phyloP scores from a whole-genome alignment of 2,888 invertebrate genomes.

The Mellilla xanthometata region DNA sequence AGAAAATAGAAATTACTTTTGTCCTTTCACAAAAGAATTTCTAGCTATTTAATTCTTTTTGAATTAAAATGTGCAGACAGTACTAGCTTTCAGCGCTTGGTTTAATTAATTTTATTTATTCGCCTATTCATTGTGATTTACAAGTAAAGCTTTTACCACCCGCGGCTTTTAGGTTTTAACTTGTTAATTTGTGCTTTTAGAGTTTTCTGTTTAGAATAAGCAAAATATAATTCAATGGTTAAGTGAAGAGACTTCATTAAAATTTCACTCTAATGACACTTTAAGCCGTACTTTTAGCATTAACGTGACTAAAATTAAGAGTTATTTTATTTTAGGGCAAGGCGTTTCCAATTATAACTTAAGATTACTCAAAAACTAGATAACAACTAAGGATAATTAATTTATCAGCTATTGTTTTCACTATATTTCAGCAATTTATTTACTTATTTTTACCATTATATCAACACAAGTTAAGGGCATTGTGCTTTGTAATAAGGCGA shows the following conservation, averaged over 20 bases:
- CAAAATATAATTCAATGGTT: conserved; percentile 1
- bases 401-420: too few relatives aligned
- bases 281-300: neutral
- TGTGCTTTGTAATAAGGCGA: too few relatives aligned
- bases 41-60: too few relatives aligned
- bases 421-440: too few relatives aligned
- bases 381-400: too few relatives aligned
- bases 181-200: conserved; percentile 12
- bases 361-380: too few relatives aligned
- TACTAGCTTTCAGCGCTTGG: conserved; percentile 15
- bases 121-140: conserved; percentile 14
- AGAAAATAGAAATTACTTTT: too few relatives aligned
- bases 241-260: neutral
- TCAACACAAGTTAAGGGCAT: too few relatives aligned
- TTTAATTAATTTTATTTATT: conserved; percentile 23
- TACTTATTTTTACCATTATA: too few relatives aligned
- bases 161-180: conserved; percentile 14
- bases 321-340: too few relatives aligned
- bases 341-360: too few relatives aligned
- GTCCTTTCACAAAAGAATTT: too few relatives aligned
- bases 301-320: neutral
- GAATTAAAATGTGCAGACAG: neutral
- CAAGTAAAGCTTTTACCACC: conserved; percentile 11
- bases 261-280: neutral
- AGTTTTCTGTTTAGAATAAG: conserved; percentile 1